A percentile compares a stretch with the other conserved stretches of the same genome.
Conservation (phyloP, 23 tunicate genomes). For the Oikopleura vanhoeffeni region DNA sequence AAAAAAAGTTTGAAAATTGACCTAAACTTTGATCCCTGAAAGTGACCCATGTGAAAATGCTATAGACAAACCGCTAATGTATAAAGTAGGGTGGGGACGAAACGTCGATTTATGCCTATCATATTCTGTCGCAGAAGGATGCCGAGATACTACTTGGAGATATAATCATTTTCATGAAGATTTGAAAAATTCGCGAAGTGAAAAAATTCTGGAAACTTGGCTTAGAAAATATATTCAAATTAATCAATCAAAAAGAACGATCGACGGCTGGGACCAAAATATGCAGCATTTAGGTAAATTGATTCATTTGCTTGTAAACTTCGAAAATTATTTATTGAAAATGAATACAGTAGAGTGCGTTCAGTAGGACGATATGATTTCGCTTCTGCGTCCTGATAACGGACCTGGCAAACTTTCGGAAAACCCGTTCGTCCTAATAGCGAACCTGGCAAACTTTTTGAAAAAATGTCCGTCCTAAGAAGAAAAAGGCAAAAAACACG, state of each 20-base stretch:
- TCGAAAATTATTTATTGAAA: no score
- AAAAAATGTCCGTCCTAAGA: no score
- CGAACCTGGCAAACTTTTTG: no score
- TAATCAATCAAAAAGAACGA: constrained; percentile 15
- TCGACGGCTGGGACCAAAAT: constrained; percentile 12
- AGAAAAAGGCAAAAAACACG: no score
- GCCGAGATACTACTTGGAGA: constrained; percentile 65
- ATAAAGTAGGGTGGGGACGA: constrained; percentile 78
- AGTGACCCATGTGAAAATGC: constrained; percentile 80
- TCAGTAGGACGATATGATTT: no score
- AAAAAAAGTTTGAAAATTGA: neutral
- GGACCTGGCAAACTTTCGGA: no score
- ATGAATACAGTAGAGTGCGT: no score
- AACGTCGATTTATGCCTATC: constrained; percentile 52
- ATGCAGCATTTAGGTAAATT: no score
- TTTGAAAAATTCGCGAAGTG: constrained; percentile 20
- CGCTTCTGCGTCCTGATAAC: no score
- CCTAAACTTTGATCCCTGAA: constrained; percentile 32
- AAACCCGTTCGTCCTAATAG: no score
- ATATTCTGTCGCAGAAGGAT: constrained; percentile 28
- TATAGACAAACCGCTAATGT: constrained; percentile 61
- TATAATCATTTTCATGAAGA: constrained; percentile 25
- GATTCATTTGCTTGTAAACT: no score
- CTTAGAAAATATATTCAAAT: constrained; percentile 17
- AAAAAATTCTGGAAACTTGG: constrained; percentile 42